Conservation (phyloP, 2,797 vertebrate species). For the Platalea minor region DNA sequence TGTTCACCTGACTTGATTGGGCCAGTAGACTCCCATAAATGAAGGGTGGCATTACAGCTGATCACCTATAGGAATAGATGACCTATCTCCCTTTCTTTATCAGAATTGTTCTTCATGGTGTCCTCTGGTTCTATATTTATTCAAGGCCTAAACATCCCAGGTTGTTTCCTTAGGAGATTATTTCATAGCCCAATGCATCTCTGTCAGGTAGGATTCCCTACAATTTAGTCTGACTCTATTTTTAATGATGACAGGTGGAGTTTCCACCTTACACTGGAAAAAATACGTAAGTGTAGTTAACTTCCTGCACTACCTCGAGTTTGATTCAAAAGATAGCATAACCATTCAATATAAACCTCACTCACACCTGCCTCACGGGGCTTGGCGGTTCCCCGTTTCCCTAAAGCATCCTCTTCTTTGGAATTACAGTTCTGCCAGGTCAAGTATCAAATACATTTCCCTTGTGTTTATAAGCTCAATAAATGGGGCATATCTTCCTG, state of each 20-base stretch:
- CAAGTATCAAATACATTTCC: not conserved
- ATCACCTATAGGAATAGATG: not conserved
- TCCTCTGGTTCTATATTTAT: not conserved
- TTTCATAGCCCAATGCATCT: not conserved
- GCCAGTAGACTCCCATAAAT: not conserved
- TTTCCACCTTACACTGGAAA: not conserved
- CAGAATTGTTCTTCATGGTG: not conserved
- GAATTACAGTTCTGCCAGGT: not conserved
- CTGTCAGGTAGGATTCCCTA: not conserved
- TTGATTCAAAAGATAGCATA: not conserved
- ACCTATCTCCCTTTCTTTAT: not conserved
- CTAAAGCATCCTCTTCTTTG: not conserved
- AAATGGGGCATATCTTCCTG: not conserved
- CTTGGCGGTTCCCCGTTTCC: not conserved
- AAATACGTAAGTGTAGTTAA: not conserved
- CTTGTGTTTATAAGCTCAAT: not conserved
- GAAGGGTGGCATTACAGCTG: not conserved
- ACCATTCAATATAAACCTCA: not conserved
- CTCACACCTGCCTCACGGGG: not conserved
- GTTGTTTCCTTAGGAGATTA: not conserved
- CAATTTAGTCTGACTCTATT: not conserved
- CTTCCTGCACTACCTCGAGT: not conserved
- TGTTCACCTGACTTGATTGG: not conserved
- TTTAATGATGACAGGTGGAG: not conserved
- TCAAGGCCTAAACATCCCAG: not conserved